phyloP scores from a whole-genome alignment of 2,888 invertebrate genomes.

The Yponomeuta sedellus region DNA sequence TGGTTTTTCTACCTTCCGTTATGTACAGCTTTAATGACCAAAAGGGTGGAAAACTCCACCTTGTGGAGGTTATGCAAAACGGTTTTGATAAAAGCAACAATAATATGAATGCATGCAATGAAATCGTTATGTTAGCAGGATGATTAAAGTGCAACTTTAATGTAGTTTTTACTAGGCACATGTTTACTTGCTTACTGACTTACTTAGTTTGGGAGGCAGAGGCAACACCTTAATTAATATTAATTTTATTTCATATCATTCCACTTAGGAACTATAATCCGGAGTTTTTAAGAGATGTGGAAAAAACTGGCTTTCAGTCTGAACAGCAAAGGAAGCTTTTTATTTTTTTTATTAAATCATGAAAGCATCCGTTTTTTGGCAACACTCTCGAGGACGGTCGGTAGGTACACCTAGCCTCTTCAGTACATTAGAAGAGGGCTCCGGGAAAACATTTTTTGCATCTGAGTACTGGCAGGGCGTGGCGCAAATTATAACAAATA shows the following conservation, averaged over 20 bases:
- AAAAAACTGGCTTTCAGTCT: background rate
- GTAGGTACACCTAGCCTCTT: conserved; percentile 54
- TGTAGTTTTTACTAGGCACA: background rate
- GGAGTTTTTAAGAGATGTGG: too few species aligned
- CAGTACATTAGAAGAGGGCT: conserved; percentile 56
- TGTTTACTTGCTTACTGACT: too few species aligned
- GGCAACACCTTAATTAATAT: too few species aligned
- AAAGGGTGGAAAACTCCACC: background rate
- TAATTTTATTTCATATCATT: too few species aligned
- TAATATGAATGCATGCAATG: background rate
- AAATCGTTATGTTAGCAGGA: background rate
- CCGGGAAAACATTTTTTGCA: conserved; percentile 51
- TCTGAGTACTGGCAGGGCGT: conserved; percentile 37
- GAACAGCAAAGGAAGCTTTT: conserved; percentile 5
- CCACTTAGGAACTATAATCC: too few species aligned
- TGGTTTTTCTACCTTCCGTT: conserved; percentile 17
- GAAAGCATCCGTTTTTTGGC: conserved; percentile 50
- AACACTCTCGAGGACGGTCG: conserved; percentile 30
- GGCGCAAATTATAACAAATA: conserved; percentile 63
- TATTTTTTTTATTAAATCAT: conserved; percentile 25
- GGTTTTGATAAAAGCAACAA: background rate
- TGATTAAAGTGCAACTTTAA: background rate
- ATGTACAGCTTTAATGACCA: conserved; percentile 2
- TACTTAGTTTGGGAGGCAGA: too few species aligned
- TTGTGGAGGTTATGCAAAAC: background rate